Conservation (phyloP, 2,113 vertebrate genomes). For the Thinocorus orbignyianus region DNA sequence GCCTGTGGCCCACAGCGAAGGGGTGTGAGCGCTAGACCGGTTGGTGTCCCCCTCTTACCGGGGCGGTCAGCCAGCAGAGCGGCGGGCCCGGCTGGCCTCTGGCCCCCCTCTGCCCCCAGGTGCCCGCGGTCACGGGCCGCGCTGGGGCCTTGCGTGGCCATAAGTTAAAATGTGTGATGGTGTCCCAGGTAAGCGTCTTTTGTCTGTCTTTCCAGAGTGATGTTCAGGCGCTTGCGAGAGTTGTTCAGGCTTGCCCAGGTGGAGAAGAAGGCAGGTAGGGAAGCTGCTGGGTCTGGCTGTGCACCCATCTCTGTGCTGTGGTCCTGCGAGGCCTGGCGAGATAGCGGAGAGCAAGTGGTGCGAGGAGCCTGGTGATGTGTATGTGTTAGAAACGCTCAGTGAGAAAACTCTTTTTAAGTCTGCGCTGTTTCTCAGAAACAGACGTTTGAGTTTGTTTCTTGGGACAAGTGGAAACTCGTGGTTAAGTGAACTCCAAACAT, state of each 20-base stretch:
- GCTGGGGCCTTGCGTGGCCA: background rate
- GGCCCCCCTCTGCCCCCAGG: background rate
- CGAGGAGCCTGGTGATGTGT: rapidly evolving
- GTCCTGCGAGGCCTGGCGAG: rapidly evolving
- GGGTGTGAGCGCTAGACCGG: too few relatives aligned
- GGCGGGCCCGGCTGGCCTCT: background rate
- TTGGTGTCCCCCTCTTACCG: background rate
- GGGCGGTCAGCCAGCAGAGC: background rate
- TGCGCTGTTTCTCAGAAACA: background rate
- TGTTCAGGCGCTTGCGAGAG: background rate
- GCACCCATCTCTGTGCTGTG: rapidly evolving
- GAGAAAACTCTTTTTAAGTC: too few relatives aligned
- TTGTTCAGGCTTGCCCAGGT: rapidly evolving
- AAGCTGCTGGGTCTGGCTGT: background rate
- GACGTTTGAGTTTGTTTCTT: background rate
- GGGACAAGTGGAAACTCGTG: rapidly evolving
- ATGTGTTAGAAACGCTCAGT: rapidly evolving
- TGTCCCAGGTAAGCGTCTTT: constrained; percentile 11
- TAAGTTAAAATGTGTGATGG: constrained; percentile 9
- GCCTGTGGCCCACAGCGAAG: background rate
- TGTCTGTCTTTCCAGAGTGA: rapidly evolving
- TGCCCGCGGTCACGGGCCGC: background rate
- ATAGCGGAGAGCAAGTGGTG: rapidly evolving
- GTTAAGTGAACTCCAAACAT: background rate
- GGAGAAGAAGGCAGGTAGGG: background rate